Percentiles rank a stretch among this genome's conserved stretches.
Evolutionary conservation across 2,888 invertebrate genomes (phyloP).

Genomic region (Diarsia brunnea): DNA sequence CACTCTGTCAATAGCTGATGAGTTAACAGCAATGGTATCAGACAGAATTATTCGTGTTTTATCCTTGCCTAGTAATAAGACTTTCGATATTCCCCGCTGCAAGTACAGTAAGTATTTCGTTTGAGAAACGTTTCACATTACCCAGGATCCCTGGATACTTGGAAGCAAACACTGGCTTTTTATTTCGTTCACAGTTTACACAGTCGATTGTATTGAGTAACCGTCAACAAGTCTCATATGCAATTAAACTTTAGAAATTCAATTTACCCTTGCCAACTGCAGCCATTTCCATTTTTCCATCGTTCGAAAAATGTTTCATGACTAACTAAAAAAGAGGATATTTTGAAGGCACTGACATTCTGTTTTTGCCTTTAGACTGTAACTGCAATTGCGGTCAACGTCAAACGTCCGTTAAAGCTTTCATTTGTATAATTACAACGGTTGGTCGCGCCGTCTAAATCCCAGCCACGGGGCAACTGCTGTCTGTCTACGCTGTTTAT

Average conservation of each 20-base stretch:
- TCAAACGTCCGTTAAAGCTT: neutral
- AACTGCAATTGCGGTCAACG: neutral
- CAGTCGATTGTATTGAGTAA: neutral
- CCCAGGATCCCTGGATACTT: neutral
- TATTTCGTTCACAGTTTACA: neutral
- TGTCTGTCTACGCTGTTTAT: neutral
- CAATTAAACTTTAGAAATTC: neutral
- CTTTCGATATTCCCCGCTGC: no score
- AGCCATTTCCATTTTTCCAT: neutral
- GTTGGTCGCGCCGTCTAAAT: neutral
- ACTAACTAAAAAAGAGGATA: neutral
- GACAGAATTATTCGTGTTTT: slow-evolving; percentile 8
- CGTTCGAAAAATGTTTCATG: neutral
- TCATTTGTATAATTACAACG: neutral
- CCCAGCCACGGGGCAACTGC: neutral
- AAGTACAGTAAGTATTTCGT: no score
- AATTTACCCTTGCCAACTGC: neutral
- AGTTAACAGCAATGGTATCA: neutral
- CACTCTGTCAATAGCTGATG: neutral
- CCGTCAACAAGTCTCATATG: neutral
- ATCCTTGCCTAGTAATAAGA: neutral
- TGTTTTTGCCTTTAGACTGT: neutral
- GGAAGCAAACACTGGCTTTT: neutral
- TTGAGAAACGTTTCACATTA: neutral
- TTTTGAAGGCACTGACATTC: neutral